Evolutionary conservation across 2,113 vertebrate genomes (phyloP).

Genomic region (Chrysochloris asiatica): DNA sequence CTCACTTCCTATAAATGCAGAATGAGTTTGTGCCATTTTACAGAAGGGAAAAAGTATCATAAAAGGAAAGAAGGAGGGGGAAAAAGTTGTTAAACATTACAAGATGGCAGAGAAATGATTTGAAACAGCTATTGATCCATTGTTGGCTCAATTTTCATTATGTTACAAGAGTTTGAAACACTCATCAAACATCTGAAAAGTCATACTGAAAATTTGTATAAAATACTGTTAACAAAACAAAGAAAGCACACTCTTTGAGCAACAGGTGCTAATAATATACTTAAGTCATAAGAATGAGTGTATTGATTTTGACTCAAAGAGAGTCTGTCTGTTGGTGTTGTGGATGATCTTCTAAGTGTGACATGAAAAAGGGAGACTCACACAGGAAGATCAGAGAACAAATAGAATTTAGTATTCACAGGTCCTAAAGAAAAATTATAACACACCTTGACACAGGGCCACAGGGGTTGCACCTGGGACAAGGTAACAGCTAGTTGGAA

Average conservation of each 20-base stretch:
- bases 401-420: background rate
- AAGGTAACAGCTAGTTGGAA: too few species aligned
- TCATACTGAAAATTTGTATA: background rate
- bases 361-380: background rate
- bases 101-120: background rate
- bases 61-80: background rate
- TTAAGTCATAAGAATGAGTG: background rate
- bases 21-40: background rate
- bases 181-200: background rate
- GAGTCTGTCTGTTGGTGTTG: too few species aligned
- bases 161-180: background rate
- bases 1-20: background rate
- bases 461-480: background rate
- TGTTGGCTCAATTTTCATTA: background rate
- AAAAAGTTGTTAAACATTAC: background rate
- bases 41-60: background rate
- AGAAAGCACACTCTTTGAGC: background rate
- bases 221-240: background rate
- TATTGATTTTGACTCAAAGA: background rate
- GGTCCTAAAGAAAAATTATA: background rate
- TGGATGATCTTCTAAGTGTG: background rate
- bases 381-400: background rate
- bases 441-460: background rate
- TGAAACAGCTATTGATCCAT: background rate
- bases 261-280: background rate